These are phyloP conservation scores for Trichosurus vulpecula DNA, from an alignment of 2,797 vertebrate species.

Conservation along the genomic window DNA sequence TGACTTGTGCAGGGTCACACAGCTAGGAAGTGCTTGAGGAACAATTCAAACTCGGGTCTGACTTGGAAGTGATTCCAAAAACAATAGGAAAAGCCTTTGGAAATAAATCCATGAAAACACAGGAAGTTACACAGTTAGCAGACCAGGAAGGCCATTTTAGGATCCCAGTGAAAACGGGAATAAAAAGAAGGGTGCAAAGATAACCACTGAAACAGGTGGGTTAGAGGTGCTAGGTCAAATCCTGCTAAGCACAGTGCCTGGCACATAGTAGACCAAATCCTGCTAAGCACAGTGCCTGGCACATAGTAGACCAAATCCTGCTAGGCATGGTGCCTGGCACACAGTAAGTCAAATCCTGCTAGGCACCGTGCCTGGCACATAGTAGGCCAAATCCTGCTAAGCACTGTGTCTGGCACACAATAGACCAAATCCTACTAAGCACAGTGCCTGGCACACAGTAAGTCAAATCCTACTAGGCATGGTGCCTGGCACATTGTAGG, in stretches of 20 bases:
- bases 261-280: background rate
- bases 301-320: too few species aligned
- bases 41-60: background rate
- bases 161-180: background rate
- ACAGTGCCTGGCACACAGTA: background rate
- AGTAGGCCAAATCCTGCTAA: too few species aligned
- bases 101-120: background rate
- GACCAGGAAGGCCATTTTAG: background rate
- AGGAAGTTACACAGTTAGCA: background rate
- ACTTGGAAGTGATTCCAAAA: background rate
- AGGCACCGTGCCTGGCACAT: too few species aligned
- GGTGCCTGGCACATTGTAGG: background rate
- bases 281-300: background rate
- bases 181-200: background rate
- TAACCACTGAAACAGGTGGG: background rate
- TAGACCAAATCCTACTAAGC: background rate
- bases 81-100: background rate
- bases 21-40: background rate
- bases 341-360: too few species aligned
- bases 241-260: background rate
- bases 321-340: too few species aligned
- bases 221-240: conserved; percentile 9
- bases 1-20: background rate
- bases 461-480: background rate
- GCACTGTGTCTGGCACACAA: too few species aligned